Base-by-base conservation (phyloP, 1,140 invertebrate genomes). In the Drosophila jambulina region DNA sequence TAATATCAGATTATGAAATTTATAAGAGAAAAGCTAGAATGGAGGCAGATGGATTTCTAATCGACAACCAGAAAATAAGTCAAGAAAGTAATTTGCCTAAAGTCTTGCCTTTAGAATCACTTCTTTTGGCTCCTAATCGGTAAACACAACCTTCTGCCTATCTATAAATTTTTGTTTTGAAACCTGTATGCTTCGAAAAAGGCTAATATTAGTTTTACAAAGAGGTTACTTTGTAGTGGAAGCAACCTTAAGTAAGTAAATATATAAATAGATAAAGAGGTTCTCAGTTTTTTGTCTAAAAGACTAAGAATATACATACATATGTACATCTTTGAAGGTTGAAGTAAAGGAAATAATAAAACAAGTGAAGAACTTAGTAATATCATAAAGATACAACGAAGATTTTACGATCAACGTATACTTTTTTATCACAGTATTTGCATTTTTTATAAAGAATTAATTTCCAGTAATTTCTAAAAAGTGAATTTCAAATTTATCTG, bases 131-230 rank as follows among this genome's bases (percentile, higher is more conserved):
- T 3, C 2, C 2, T 2, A 21, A 53, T 10, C 13, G 4, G 32
- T 21, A 54, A 36, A 23, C 51, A 36, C 17, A 17, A 36, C 51
- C 19, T 6, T 12, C 8, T 17, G 13, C 7, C 2, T 17, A 17
- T 10, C 0, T 34, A 15, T 15, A 53, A 53, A 7, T 1, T 34
- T 21, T 34, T 34, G 15, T 15, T 53, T 21, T 23, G 6, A 15
- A 19, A 5, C 0, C 6, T 19, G 19, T 9, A 8, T 7, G 3
- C 8, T 34, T 21, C 6, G 2, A 21, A 8, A 21, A 34, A 53
- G 7, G 10, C 51, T 23, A 54, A 54, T 54, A 54, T 54, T 54
- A 10, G 51, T 36, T 17, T 54, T 36, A 36, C 32, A 36, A 54
- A 54, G 21, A 54, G 51, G 19, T 54, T 54, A 21, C 32, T 36